Evolutionary conservation across 2,113 vertebrate species (phyloP), one percentile per base, ranked within the genome.

Genomic region (Tichodroma muraria): DNA sequence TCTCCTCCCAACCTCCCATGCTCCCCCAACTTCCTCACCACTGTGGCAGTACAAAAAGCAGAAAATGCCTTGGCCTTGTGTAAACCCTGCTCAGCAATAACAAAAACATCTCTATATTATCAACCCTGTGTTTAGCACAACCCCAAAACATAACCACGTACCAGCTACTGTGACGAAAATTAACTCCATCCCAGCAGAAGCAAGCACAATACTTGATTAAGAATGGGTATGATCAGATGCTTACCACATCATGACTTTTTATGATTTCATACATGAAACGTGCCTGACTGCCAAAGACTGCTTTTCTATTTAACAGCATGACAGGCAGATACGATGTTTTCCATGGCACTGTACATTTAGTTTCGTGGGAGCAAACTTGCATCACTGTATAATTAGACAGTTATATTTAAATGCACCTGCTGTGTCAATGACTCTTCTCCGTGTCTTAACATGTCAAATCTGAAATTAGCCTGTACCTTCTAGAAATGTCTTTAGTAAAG

Each of bases 331-430:
- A 94, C 91, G 57, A 45, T 45, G 37, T 72, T 88, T 94, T 88
- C 37, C 66, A 85, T 63, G 54, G 84, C 73, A 92, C 86, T 80
- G 78, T 89, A 82, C 91, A 94, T 95, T 97, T 89, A 87, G 84
- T 95, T 96, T 96, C 96, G 89, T 89, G 81, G 78, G 91, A 96
- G 94, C 84, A 94, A 92, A 87, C 93, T 94, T 94, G 61, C 71
- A 93, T 95, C 66, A 37, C 81, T 57, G 85, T 85, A 85, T 96
- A 96, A 96, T 95, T 96, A 96, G 91, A 76, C 44, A 93, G 83
- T 90, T 96, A 91, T 85, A 96, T 96, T 94, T 96, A 96, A 94
- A 92, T 89, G 81, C 89, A 95, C 89, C 95, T 96, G 94, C 93
- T 94, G 68, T 94, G 87, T 94, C 94, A 94, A 14, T 73, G 94